Conservation (phyloP, 2,888 invertebrate genomes). For the Agonopterix alstromeriana region DNA sequence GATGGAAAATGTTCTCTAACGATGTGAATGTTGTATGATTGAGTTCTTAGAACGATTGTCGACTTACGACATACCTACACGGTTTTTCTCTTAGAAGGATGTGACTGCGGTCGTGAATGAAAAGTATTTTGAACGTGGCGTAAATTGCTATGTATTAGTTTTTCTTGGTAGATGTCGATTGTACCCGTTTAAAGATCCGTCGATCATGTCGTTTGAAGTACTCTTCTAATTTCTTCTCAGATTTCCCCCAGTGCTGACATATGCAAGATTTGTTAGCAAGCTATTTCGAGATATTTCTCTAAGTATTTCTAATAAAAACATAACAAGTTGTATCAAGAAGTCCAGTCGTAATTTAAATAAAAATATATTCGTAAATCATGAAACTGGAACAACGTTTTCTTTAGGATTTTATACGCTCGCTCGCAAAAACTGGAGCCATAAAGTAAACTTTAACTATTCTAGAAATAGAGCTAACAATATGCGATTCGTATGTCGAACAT, state of each 20-base stretch:
- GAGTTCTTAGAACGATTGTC: conserved; percentile 28
- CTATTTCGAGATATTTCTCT: too few relatives aligned
- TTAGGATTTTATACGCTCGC: conserved; percentile 41
- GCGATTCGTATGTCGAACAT: conserved; percentile 54
- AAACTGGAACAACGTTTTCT: conserved; percentile 26
- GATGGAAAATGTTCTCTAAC: conserved; percentile 39
- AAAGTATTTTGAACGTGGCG: too few relatives aligned
- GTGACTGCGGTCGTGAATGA: not conserved
- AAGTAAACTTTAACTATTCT: conserved; percentile 51
- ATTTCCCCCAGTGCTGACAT: too few relatives aligned
- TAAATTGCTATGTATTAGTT: too few relatives aligned
- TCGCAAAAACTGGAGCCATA: conserved; percentile 49
- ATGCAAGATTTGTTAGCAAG: too few relatives aligned
- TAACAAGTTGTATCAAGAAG: not conserved
- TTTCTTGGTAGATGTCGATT: too few relatives aligned
- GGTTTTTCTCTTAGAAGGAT: too few relatives aligned
- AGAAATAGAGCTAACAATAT: conserved; percentile 57
- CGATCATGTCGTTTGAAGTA: too few relatives aligned
- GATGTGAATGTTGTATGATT: conserved; percentile 37
- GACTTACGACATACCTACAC: not conserved
- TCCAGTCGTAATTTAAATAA: not conserved
- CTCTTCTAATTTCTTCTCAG: too few relatives aligned
- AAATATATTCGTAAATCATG: not conserved
- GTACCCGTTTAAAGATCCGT: too few relatives aligned
- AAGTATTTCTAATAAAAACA: too few relatives aligned